phyloP scores from a whole-genome alignment of 1,140 invertebrate species.

The Vollenhovia emeryi region DNA sequence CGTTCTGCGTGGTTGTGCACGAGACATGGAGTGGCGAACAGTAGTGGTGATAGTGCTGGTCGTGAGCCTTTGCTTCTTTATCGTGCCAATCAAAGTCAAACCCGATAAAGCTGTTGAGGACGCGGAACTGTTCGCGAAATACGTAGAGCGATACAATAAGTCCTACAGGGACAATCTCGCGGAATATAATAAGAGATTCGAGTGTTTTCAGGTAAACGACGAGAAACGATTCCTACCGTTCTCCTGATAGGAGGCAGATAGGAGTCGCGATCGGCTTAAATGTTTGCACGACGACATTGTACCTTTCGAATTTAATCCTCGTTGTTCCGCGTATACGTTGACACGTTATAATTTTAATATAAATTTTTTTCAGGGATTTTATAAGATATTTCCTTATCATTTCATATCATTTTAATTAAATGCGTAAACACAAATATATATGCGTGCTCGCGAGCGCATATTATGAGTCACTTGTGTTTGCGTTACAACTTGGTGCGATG shows the following conservation, averaged over 20 bases:
- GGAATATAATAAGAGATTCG: slow-evolving; percentile 87
- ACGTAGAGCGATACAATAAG: slow-evolving; percentile 89
- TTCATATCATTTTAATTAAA: background rate
- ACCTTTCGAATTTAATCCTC: background rate
- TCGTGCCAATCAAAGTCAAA: slow-evolving; percentile 83
- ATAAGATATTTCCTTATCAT: background rate
- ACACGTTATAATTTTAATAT: background rate
- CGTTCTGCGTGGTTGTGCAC: background rate
- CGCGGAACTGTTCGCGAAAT: slow-evolving; percentile 87
- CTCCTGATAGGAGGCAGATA: background rate
- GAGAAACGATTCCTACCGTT: background rate
- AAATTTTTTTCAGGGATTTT: background rate
- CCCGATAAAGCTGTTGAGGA: slow-evolving; percentile 74
- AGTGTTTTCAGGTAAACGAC: slow-evolving; percentile 88
- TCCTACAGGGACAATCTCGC: slow-evolving; percentile 86
- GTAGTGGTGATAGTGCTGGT: slow-evolving; percentile 77
- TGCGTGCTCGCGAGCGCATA: background rate
- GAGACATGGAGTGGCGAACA: slow-evolving; percentile 82
- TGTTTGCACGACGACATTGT: background rate
- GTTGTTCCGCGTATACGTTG: background rate
- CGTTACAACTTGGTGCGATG: background rate
- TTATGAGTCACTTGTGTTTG: background rate
- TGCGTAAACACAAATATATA: background rate
- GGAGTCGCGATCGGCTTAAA: background rate
- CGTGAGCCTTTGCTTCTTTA: slow-evolving; percentile 84